Evolutionary conservation across 2,113 vertebrate species (phyloP), one percentile per base, ranked within the genome.

Genomic region (Porphyrio hochstetteri): DNA sequence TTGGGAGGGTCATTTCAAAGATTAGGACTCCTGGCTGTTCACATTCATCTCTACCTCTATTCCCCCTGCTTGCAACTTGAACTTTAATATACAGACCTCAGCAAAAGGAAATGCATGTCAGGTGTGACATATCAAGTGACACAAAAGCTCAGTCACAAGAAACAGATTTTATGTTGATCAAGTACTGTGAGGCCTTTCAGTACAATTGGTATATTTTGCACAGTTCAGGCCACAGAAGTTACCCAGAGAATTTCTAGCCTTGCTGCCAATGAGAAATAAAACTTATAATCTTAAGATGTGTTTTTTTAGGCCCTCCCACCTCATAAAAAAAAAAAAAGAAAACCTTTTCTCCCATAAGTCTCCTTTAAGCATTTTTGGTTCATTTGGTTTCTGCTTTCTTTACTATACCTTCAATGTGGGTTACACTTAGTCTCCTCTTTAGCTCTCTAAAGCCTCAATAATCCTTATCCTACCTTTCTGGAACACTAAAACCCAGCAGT

Each of bases 1-100:
- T 88, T 68, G 93, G 44, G 92, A 95, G 81, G 87, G 90, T 92
- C 91, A 83, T 97, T 97, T 97, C 82, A 94, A 75, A 96, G 93
- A 79, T 35, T 82, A 91, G 31, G 57, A 93, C 72, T 94, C 21
- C 60, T 94, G 59, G 46, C 78, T 96, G 44, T 80, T 94, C 23
- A 5, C 90, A 89, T 96, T 63, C 75, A 77, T 94, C 71, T 97
- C 86, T 95, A 77, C 82, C 90, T 96, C 90, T 77, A 5, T 56
- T 79, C 15, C 71, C 89, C 15, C 90, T 63, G 61, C 50, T 93
- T 94, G 42, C 42, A 81, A 60, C 42, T 75, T 94, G 48, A 68
- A 78, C 7, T 13, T 96, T 93, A 97, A 96, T 83, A 94, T 68
- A 82, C 53, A 94, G 55, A 94, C 29, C 8, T 63, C n/a, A 70